These are phyloP conservation scores for Ptychobarbus kaznakovi DNA, from an alignment of 2,797 vertebrate species.

Conservation along the genomic window DNA sequence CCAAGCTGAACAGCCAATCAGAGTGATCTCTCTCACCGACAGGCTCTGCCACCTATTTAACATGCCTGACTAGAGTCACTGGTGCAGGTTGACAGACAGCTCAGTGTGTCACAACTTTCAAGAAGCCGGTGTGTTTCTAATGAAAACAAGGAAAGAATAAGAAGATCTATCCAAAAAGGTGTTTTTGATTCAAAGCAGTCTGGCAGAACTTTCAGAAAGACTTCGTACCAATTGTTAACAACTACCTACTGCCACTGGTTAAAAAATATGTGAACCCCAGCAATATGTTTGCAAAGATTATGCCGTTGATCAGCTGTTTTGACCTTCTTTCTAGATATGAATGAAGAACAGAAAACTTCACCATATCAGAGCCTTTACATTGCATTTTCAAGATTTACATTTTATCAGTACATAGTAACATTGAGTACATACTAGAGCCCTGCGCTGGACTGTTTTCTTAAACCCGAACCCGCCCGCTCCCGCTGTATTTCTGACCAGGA, in stretches of 20 bases:
- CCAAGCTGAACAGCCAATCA: background rate
- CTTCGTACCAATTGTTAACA: background rate
- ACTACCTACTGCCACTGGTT: background rate
- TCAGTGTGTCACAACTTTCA: background rate
- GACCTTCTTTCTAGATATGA: background rate
- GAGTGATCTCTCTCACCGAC: background rate
- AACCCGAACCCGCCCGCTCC: too few relatives aligned
- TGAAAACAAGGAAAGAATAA: background rate
- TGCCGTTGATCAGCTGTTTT: background rate
- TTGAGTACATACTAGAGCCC: background rate
- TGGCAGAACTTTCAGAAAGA: background rate
- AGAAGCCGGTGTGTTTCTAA: background rate
- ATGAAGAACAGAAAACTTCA: background rate
- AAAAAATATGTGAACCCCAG: background rate
- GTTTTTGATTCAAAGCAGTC: background rate
- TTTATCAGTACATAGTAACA: too few relatives aligned
- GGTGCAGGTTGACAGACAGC: background rate
- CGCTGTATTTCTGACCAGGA: too few relatives aligned
- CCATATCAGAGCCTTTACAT: too few relatives aligned
- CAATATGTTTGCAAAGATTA: background rate
- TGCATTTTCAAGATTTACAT: too few relatives aligned
- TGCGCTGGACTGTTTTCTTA: too few relatives aligned
- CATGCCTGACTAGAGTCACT: background rate
- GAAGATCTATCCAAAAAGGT: background rate
- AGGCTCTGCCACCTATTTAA: background rate